Base-by-base conservation (phyloP, 1,140 invertebrate species). In the Luehdorfia chinensis region DNA sequence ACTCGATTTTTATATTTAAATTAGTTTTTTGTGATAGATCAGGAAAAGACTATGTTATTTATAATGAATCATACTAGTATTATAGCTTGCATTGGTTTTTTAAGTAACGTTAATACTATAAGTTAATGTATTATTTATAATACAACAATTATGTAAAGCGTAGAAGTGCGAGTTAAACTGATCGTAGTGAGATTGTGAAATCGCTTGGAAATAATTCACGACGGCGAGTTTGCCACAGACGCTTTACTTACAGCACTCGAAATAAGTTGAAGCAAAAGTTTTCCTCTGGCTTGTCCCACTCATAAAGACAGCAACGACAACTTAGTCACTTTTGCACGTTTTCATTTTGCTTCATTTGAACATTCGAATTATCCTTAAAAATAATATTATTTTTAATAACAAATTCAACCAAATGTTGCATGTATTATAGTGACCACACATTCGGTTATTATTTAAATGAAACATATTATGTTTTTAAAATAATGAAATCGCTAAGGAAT, bases 161-260 rank as follows among this genome's bases (percentile, higher is more conserved):
- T 49, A 71, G 55, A 67, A 67, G 59, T 57, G 53, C 31, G 50
- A 55, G 59, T 66, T 70, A 65, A 66, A 66, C 55, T 68, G 64
- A 68, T 74, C 56, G 64, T 66, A 62, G 60, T 50, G 56, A 75
- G 54, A 72, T 75, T 52, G 72, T 57, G 66, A 77, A 79, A 78
- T 79, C 70, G 70, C 53, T 69, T 66, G 67, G 70, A 75, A 79
- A 64, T 77, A 79, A 79, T 73, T 66, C 61, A 66, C 56, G 50
- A 60, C 59, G 64, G 50, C 58, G 61, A 66, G 71, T 71, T 54
- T 56, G 56, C 63, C 59, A 54, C 74, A 69, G 55, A 69, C 66
- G 62, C 66, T 76, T 69, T 70, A 55, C 66, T 66, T 60, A 60
- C 53, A 62, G 66, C 60, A 71, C 71, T 72, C 55, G 50, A 67